Evolutionary conservation across 2,888 invertebrate species (phyloP).

Genomic region (Pachliopta kotzebuea): DNA sequence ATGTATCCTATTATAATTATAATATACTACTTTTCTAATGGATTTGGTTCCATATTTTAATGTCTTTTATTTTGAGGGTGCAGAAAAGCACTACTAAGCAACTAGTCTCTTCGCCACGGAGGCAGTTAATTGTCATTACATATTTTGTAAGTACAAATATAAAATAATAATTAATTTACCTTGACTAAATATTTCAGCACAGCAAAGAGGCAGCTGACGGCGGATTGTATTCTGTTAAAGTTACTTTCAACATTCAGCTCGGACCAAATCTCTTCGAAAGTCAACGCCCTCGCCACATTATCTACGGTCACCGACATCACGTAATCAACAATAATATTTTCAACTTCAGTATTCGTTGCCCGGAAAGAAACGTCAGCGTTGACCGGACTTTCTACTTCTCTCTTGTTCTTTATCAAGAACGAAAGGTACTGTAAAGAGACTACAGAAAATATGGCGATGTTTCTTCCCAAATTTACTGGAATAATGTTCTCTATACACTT

Average conservation of each 20-base stretch:
- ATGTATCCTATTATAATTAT: too few relatives aligned
- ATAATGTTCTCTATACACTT: slow-evolving; percentile 64
- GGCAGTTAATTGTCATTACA: too few relatives aligned
- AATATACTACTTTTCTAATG: too few relatives aligned
- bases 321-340: slow-evolving; percentile 63
- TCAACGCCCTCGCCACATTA: slow-evolving; percentile 65
- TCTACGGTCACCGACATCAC: slow-evolving; percentile 58
- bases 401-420: slow-evolving; percentile 74
- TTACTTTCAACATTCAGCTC: slow-evolving; percentile 68
- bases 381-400: slow-evolving; percentile 66
- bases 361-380: slow-evolving; percentile 69
- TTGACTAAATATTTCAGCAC: slow-evolving; percentile 71
- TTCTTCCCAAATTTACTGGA: slow-evolving; percentile 54
- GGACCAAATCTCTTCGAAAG: slow-evolving; percentile 64
- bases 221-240: slow-evolving; percentile 67
- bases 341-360: slow-evolving; percentile 48
- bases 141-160: too few relatives aligned
- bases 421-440: slow-evolving; percentile 73
- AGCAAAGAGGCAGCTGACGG: slow-evolving; percentile 72
- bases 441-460: slow-evolving; percentile 65
- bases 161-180: slow-evolving; percentile 42
- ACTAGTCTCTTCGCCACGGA: too few relatives aligned
- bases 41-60: too few relatives aligned
- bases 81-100: too few relatives aligned
- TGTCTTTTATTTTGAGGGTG: too few relatives aligned